Evolutionary conservation across 2,797 vertebrate species (phyloP).

Genomic region (Falco berigora): DNA sequence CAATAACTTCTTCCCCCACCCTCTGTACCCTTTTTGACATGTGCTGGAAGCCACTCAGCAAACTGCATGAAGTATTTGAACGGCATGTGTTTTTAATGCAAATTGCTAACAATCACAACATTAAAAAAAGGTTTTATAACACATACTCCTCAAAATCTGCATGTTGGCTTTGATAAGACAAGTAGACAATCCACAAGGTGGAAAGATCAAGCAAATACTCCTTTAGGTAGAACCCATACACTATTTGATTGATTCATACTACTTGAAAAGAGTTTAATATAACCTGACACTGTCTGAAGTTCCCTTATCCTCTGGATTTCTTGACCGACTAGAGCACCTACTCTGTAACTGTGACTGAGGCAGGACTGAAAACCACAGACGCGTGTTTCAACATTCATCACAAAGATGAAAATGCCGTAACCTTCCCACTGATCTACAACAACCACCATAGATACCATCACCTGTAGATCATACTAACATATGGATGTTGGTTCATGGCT

Average conservation of each 20-base stretch:
- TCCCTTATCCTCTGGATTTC: not conserved
- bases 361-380: not conserved
- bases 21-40: not conserved
- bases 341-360: not conserved
- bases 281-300: accelerated
- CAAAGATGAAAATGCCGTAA: not conserved
- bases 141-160: not conserved
- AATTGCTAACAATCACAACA: not conserved
- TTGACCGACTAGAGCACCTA: not conserved
- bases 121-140: not conserved
- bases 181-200: not conserved
- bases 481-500: not conserved
- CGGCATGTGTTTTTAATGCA: accelerated
- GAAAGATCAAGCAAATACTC: not conserved
- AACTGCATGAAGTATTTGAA: not conserved
- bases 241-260: not conserved
- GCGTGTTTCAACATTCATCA: not conserved
- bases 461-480: not conserved
- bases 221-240: not conserved
- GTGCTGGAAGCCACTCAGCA: not conserved
- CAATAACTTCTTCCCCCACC: not conserved
- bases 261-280: not conserved
- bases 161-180: not conserved
- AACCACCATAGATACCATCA: not conserved
- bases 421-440: not conserved